Percentiles rank a stretch among this genome's conserved stretches.
These are phyloP conservation scores for Subacronicta megacephala DNA, from an alignment of 2,888 invertebrate genomes.

Conservation along the genomic window DNA sequence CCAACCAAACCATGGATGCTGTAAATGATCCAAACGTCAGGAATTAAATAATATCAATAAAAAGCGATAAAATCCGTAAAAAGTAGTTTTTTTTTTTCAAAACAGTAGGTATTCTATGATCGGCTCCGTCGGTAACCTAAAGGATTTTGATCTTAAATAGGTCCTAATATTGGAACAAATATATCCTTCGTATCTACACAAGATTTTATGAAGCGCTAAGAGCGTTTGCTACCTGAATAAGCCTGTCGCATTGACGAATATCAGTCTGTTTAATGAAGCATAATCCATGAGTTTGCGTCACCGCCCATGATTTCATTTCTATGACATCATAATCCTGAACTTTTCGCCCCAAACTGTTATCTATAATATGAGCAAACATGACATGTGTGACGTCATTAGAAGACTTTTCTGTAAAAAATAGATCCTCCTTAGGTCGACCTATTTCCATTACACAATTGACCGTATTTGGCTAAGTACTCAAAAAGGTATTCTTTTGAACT, in stretches of 20 bases:
- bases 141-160: too few species aligned
- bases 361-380: conserved; percentile 56
- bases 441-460: conserved; percentile 26
- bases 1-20: too few species aligned
- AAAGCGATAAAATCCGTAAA: too few species aligned
- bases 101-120: too few species aligned
- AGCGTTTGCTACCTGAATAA: conserved; percentile 11
- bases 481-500: conserved; percentile 29
- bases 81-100: too few species aligned
- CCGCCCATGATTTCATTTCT: conserved; percentile 39
- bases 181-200: too few species aligned
- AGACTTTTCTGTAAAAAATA: conserved; percentile 15
- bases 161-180: too few species aligned
- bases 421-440: conserved; percentile 5
- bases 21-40: too few species aligned
- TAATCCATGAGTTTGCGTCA: conserved; percentile 37
- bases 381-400: conserved; percentile 25
- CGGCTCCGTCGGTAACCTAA: too few species aligned
- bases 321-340: conserved; percentile 54
- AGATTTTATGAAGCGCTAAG: conserved; percentile 15
- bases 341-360: conserved; percentile 48
- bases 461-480: conserved; percentile 12
- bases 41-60: too few species aligned
- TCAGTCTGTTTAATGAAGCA: conserved; percentile 43
- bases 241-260: conserved; percentile 23